Percentiles rank a stretch among this genome's conserved stretches.
phyloP scores from a whole-genome alignment of 2,113 vertebrate species.

The Etheostoma spectabile region DNA sequence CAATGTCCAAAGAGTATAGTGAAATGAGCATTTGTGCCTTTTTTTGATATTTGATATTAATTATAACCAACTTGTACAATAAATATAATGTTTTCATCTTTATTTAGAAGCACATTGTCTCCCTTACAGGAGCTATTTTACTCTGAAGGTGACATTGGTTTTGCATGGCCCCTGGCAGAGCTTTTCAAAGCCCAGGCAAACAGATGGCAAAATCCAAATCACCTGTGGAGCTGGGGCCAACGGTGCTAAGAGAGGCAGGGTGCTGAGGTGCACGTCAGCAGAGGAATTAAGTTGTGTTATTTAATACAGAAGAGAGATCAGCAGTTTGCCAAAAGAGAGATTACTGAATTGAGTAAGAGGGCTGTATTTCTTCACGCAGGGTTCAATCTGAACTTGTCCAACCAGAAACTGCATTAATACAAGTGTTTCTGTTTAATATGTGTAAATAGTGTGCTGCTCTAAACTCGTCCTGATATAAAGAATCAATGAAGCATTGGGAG shows the following conservation, averaged over 20 bases:
- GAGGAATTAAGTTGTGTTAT: slow-evolving; percentile 55
- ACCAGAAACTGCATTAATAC: too few relatives aligned
- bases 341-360: background rate
- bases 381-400: too few relatives aligned
- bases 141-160: slow-evolving; percentile 12
- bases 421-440: too few relatives aligned
- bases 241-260: slow-evolving; percentile 20
- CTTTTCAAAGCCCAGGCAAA: slow-evolving; percentile 24
- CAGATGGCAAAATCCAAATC: slow-evolving; percentile 51
- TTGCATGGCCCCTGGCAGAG: background rate
- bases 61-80: background rate
- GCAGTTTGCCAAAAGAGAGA: slow-evolving; percentile 17
- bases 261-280: slow-evolving; percentile 25
- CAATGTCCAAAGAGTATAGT: background rate
- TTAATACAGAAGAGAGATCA: slow-evolving; percentile 45
- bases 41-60: background rate
- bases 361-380: too few relatives aligned
- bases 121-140: background rate
- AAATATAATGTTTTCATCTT: background rate
- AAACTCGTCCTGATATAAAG: slow-evolving; percentile 12
- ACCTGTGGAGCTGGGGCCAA: slow-evolving; percentile 6
- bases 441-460: background rate
- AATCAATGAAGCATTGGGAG: background rate
- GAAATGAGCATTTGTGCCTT: background rate
- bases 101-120: background rate